Evolutionary conservation across 92 coral and sea anemone genomes (phyloP).

Genomic region (Virgularia gustaviana): DNA sequence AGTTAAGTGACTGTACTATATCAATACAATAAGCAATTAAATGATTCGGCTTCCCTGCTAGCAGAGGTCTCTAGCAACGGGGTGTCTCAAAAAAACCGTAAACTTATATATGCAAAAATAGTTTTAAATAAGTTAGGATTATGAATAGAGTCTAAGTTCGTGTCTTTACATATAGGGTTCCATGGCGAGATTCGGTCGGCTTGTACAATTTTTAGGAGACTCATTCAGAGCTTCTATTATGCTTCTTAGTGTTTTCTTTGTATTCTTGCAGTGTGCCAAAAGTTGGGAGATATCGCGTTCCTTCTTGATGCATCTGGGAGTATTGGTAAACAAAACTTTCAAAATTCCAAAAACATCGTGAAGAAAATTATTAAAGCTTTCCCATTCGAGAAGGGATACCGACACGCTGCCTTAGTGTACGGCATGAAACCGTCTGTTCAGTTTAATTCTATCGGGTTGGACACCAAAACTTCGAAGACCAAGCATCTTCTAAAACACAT

Average conservation of each 20-base stretch:
- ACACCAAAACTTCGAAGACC: background rate
- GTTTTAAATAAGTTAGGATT: too few relatives aligned
- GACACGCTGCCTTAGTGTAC: constrained; percentile 30
- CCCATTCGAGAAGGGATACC: constrained; percentile 23
- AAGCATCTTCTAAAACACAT: background rate
- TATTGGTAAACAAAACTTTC: constrained; percentile 17
- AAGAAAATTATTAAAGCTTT: constrained; percentile 13
- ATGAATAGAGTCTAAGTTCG: too few relatives aligned
- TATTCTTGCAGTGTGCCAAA: constrained; percentile 16
- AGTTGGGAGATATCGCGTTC: constrained; percentile 21
- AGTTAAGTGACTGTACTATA: too few relatives aligned
- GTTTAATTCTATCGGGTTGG: constrained; percentile 17
- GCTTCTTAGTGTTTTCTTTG: background rate
- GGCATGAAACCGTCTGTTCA: constrained; percentile 15
- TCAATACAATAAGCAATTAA: too few relatives aligned
- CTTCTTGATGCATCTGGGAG: constrained; percentile 34
- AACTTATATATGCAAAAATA: too few relatives aligned
- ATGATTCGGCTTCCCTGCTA: too few relatives aligned
- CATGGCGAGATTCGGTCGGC: too few relatives aligned
- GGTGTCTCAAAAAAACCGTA: too few relatives aligned
- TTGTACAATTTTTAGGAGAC: too few relatives aligned
- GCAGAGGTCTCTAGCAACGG: too few relatives aligned
- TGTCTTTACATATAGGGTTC: too few relatives aligned
- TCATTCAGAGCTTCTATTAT: too few relatives aligned
- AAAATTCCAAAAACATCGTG: constrained; percentile 14